phyloP scores from a whole-genome alignment of 2,797 vertebrate species.

The Pseudopleuronectes americanus region DNA sequence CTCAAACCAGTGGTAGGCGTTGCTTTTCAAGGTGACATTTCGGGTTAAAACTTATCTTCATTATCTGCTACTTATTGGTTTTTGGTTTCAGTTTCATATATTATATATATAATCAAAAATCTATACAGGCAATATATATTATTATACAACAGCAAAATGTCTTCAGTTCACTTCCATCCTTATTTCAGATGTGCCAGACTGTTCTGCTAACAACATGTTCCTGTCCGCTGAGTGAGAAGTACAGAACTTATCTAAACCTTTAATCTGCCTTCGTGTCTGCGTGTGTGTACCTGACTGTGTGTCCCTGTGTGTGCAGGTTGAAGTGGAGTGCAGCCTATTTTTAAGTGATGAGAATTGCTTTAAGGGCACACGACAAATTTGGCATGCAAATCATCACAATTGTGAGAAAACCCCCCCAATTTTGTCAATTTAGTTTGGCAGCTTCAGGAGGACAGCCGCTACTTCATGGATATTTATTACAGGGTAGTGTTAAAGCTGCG shows the following conservation, averaged over 20 bases:
- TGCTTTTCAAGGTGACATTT: conserved; percentile 71
- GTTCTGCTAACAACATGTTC: conserved; percentile 6
- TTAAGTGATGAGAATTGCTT: conserved; percentile 69
- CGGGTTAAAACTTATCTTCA: conserved; percentile 63
- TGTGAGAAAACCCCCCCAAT: conserved; percentile 58
- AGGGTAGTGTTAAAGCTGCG: conserved; percentile 33
- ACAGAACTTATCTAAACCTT: conserved; percentile 44
- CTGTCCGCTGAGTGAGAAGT: conserved; percentile 24
- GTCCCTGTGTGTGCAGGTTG: conserved; percentile 22
- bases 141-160: neutral
- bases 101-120: neutral
- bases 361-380: conserved; percentile 66
- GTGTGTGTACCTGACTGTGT: conserved; percentile 17
- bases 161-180: neutral
- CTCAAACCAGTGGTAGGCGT: conserved; percentile 72
- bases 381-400: conserved; percentile 56
- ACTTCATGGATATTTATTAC: conserved; percentile 55
- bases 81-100: conserved; percentile 38
- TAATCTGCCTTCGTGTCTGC: conserved; percentile 11
- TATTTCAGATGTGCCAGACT: conserved; percentile 1
- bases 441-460: conserved; percentile 58
- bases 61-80: conserved; percentile 58
- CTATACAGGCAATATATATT: no score
- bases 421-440: conserved; percentile 70
- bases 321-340: conserved; percentile 53